Percentiles rank a stretch among this genome's conserved stretches.
Conservation (phyloP, 1,140 invertebrate genomes). For the Drosophila ironensis region DNA sequence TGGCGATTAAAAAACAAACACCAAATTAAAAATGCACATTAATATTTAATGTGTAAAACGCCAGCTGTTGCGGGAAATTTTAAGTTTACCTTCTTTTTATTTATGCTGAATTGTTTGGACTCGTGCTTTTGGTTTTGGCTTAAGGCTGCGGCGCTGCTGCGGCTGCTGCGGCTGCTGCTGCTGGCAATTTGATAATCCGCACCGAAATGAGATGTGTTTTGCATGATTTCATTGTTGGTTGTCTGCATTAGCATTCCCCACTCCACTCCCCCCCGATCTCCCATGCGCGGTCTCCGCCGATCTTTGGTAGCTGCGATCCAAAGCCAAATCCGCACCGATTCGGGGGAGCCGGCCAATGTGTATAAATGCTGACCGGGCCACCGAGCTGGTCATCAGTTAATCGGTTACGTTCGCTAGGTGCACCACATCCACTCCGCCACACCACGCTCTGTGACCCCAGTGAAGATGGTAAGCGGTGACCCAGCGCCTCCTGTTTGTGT, state of each 20-base stretch:
- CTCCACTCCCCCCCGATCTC: background rate
- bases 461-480: conserved; percentile 64
- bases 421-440: conserved; percentile 38
- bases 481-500: background rate
- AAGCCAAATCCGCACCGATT: conserved; percentile 28
- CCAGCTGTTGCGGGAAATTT: background rate
- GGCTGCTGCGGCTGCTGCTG: background rate
- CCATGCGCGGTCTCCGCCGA: background rate
- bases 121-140: conserved; percentile 2
- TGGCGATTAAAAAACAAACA: background rate
- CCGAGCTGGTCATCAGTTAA: conserved; percentile 56
- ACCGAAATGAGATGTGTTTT: conserved; percentile 56
- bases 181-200: conserved; percentile 58
- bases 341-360: conserved; percentile 21
- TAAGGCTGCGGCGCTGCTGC: background rate
- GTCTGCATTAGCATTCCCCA: conserved; percentile 58
- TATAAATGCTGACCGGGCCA: conserved; percentile 57
- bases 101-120: background rate
- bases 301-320: background rate
- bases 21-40: conserved; percentile 28
- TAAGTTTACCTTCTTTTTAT: background rate
- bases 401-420: conserved; percentile 61
- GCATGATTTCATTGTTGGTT: conserved; percentile 67
- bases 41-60: background rate
- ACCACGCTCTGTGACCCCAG: conserved; percentile 34